Conservation (phyloP, 2,888 invertebrate species). For the Tenthredo amoena region DNA sequence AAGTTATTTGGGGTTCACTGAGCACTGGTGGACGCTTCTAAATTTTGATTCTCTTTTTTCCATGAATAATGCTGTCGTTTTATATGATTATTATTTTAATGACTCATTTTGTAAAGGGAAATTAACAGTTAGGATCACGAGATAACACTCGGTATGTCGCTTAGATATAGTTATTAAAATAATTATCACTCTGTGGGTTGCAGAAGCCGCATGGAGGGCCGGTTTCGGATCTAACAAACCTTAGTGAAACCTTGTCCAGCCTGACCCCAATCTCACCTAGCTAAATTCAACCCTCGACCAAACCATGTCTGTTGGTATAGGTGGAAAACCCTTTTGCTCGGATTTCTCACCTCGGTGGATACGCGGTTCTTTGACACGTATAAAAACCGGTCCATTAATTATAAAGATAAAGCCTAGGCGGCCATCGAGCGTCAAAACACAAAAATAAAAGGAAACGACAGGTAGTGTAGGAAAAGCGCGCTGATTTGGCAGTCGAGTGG, state of each 20-base stretch:
- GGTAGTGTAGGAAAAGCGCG: slow-evolving; percentile 32
- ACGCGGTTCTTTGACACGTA: slow-evolving; percentile 37
- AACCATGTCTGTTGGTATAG: slow-evolving; percentile 2
- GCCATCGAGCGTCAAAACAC: slow-evolving; percentile 30
- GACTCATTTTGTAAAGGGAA: background rate
- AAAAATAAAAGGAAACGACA: slow-evolving; percentile 18
- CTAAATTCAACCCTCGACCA: slow-evolving; percentile 29
- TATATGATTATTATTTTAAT: background rate
- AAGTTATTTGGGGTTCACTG: background rate
- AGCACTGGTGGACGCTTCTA: background rate
- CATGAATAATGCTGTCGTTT: background rate
- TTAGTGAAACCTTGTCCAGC: slow-evolving; percentile 21
- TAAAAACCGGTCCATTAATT: slow-evolving; percentile 45
- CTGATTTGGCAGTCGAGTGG: slow-evolving; percentile 54
- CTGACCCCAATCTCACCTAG: slow-evolving; percentile 43
- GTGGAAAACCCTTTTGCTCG: slow-evolving; percentile 39
- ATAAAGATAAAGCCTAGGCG: slow-evolving; percentile 37
- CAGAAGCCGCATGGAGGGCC: slow-evolving; percentile 4
- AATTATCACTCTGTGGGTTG: background rate
- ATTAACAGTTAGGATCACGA: background rate
- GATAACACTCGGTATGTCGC: background rate
- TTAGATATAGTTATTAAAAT: background rate
- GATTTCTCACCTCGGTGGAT: slow-evolving; percentile 37
- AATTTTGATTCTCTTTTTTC: background rate
- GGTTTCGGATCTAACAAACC: slow-evolving; percentile 20